These are phyloP conservation scores for Platycheirus rosarum DNA, from an alignment of 2,888 invertebrate species.

Conservation along the genomic window DNA sequence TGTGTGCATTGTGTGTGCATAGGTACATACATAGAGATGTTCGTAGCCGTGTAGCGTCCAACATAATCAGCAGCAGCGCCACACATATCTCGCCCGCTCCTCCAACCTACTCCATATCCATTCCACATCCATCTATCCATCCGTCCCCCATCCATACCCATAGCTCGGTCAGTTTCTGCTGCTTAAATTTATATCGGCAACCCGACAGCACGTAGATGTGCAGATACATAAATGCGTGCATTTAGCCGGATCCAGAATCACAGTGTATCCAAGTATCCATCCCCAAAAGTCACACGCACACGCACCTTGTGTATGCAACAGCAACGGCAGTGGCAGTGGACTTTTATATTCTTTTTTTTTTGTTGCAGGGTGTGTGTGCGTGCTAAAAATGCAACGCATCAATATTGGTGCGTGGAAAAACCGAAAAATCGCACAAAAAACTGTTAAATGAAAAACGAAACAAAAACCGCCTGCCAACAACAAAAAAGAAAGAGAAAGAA, in stretches of 20 bases:
- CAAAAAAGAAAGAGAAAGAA: slow-evolving; percentile 67
- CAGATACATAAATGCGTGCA: slow-evolving; percentile 52
- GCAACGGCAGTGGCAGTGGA: slow-evolving; percentile 13
- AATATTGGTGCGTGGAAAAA: slow-evolving; percentile 72
- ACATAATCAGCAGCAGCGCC: slow-evolving; percentile 68
- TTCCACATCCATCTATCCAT: neutral
- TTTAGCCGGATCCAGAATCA: slow-evolving; percentile 51
- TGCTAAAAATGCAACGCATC: slow-evolving; percentile 73
- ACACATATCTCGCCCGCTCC: slow-evolving; percentile 22
- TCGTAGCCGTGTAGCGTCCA: slow-evolving; percentile 47
- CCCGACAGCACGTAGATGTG: slow-evolving; percentile 37
- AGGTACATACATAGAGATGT: slow-evolving; percentile 47
- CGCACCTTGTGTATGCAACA: slow-evolving; percentile 48
- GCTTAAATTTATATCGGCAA: slow-evolving; percentile 63
- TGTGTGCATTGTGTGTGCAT: slow-evolving; percentile 74
- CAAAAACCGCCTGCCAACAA: slow-evolving; percentile 62
- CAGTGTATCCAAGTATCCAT: slow-evolving; percentile 36
- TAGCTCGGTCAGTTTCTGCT: slow-evolving; percentile 58
- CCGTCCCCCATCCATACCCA: slow-evolving; percentile 38
- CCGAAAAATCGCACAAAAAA: slow-evolving; percentile 72
- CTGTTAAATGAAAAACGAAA: slow-evolving; percentile 59
- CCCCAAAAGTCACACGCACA: slow-evolving; percentile 64
- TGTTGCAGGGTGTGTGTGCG: slow-evolving; percentile 40
- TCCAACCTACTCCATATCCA: neutral
- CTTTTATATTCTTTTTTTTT: slow-evolving; percentile 19